Evolutionary conservation across 2,888 invertebrate species (phyloP), one percentile per base, ranked within the genome.

Genomic region (Machimus rusticus): DNA sequence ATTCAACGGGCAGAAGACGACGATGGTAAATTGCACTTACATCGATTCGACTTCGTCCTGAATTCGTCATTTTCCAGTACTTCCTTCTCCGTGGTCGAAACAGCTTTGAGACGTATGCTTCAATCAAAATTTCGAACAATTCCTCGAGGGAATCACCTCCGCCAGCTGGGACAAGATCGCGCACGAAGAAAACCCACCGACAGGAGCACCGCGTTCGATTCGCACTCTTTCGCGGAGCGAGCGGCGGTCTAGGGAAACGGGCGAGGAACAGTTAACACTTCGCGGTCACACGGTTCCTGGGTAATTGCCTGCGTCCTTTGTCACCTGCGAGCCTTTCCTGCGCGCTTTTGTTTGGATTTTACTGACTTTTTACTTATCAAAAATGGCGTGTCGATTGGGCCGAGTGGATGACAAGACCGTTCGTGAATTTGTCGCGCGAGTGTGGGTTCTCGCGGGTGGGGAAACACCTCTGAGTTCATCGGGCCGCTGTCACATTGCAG

Each of bases 41-140:
- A 94, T 95, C 95, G 92, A 94, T 94, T 93, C 94, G 95, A 93
- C 94, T 94, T 93, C 94, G 94, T 90, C 94, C 94, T 91, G 94
- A 94, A 93, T 94, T 94, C 92, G 93, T 94, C 95, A 95, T 95
- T 86, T 86, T 86, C 86, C 86, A 86, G 37, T 78, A 85, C 37
- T 85, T 85, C 74, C 51, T 85, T 85, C 85, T 85, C 85, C 85
- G 85, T 85, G 85, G 74, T 85, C 85, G 85, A 74, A 85, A 85
- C 85, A 85, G 57, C 74, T 85, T 85, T 74, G 74, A 28, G 66
- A 23, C 66, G 66, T 23, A 66, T 23, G 66, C 66, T 28, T 23
- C 34, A 43, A 74, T 37, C 37, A 84, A 19, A 39, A 57, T 74
- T 74, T 16, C 43, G 31, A 82, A 37, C 9, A 82, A 19, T 82